These are phyloP conservation scores for Nilaparvata lugens DNA, from an alignment of 1,140 invertebrate genomes.

Conservation along the genomic window DNA sequence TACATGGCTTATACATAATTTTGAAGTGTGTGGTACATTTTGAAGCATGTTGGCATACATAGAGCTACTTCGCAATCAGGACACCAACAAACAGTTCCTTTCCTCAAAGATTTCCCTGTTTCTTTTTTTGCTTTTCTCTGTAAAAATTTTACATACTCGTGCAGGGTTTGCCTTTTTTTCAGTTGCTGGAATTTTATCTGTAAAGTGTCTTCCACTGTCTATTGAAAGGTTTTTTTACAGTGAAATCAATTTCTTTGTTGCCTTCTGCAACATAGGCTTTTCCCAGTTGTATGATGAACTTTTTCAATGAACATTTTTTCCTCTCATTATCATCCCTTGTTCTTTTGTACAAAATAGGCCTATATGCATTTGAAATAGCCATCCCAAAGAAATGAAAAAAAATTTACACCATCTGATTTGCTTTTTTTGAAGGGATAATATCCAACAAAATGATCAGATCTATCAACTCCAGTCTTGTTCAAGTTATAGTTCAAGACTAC, in stretches of 20 bases:
- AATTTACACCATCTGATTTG: slow-evolving; percentile 11
- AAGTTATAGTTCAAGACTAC: slow-evolving; percentile 5
- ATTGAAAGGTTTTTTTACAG: neutral
- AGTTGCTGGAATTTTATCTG: slow-evolving; percentile 3
- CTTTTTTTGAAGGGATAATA: slow-evolving; percentile 7
- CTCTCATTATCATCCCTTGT: neutral
- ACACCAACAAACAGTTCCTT: slow-evolving; percentile 9
- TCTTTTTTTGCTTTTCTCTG: neutral
- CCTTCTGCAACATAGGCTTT: neutral
- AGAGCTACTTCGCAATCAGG: neutral
- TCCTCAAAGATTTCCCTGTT: slow-evolving; percentile 7
- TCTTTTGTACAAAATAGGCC: neutral
- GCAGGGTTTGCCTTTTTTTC: slow-evolving; percentile 4
- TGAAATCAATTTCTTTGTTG: neutral
- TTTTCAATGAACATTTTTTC: neutral
- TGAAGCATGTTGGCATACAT: neutral
- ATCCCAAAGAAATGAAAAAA: slow-evolving; percentile 9
- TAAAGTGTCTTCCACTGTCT: neutral
- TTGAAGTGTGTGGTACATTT: neutral
- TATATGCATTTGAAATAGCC: neutral
- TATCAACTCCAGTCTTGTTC: slow-evolving; percentile 11
- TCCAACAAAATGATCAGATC: neutral
- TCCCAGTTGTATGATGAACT: neutral
- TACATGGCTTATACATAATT: too few species aligned
- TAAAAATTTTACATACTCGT: slow-evolving; percentile 1